Conservation (phyloP, 2,888 invertebrate species). For the Leptarthrus brevirostris region DNA sequence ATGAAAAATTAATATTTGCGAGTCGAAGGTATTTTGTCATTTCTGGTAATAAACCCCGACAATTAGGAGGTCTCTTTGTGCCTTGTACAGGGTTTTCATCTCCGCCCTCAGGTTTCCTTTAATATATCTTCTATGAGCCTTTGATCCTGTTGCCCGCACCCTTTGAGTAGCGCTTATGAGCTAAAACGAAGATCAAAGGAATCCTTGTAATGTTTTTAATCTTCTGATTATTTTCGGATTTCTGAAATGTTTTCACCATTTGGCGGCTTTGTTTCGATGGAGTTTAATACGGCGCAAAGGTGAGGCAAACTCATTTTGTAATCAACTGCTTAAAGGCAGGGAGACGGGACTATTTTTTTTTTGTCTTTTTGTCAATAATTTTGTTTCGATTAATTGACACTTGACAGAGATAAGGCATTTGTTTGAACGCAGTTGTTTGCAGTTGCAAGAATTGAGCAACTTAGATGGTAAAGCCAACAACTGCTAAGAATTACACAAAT, state of each 20-base stretch:
- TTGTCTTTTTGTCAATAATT: too few relatives aligned
- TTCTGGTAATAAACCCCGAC: constrained; percentile 48
- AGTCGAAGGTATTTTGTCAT: constrained; percentile 45
- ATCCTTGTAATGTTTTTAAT: constrained; percentile 49
- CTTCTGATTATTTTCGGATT: constrained; percentile 49
- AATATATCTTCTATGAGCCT: constrained; percentile 22
- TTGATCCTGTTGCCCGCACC: constrained; percentile 19
- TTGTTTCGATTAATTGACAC: too few relatives aligned
- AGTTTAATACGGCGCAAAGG: constrained; percentile 1
- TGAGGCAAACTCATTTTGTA: constrained; percentile 23
- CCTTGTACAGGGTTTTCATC: constrained; percentile 4
- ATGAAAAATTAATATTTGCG: constrained; percentile 52
- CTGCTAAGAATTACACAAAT: too few relatives aligned
- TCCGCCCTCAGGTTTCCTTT: neutral
- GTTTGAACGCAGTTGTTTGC: too few relatives aligned
- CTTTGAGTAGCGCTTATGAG: constrained; percentile 25
- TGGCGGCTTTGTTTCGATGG: constrained; percentile 10
- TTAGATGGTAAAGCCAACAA: too few relatives aligned
- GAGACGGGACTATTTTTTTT: too few relatives aligned
- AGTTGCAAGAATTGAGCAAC: too few relatives aligned
- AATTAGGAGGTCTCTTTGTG: constrained; percentile 37
- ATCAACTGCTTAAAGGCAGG: too few relatives aligned
- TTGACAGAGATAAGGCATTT: too few relatives aligned
- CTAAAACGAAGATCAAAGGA: constrained; percentile 40
- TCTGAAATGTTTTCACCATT: constrained; percentile 40